Conservation (phyloP, 2,113 vertebrate species). For the Ceuthmochares aereus region DNA sequence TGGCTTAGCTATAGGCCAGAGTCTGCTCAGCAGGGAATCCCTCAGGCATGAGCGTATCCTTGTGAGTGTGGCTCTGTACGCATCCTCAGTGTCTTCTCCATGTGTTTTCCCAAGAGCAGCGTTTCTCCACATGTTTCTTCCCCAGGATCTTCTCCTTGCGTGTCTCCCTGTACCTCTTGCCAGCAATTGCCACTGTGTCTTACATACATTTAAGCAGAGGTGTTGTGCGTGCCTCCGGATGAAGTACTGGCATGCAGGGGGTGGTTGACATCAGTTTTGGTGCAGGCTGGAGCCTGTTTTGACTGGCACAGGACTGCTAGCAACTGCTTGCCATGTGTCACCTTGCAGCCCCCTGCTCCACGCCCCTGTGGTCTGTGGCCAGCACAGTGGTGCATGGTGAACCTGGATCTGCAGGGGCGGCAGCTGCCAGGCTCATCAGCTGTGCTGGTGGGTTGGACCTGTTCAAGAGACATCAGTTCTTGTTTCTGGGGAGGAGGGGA, state of each 20-base stretch:
- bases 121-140: background rate
- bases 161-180: background rate
- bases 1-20: background rate
- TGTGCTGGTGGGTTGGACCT: background rate
- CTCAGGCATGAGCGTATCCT: background rate
- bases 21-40: background rate
- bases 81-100: background rate
- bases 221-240: background rate
- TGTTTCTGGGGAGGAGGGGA: background rate
- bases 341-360: background rate
- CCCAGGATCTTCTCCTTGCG: background rate
- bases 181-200: background rate
- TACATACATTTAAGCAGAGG: background rate
- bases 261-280: background rate
- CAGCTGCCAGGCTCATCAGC: background rate
- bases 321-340: fast-evolving
- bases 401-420: background rate
- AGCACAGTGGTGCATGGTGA: background rate
- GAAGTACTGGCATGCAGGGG: background rate
- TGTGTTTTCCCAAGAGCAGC: background rate
- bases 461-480: background rate
- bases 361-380: background rate
- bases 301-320: background rate
- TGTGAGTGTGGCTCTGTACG: fast-evolving
- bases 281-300: background rate